Conservation (phyloP, 2,888 invertebrate species). For the Leucophora obtusa region DNA sequence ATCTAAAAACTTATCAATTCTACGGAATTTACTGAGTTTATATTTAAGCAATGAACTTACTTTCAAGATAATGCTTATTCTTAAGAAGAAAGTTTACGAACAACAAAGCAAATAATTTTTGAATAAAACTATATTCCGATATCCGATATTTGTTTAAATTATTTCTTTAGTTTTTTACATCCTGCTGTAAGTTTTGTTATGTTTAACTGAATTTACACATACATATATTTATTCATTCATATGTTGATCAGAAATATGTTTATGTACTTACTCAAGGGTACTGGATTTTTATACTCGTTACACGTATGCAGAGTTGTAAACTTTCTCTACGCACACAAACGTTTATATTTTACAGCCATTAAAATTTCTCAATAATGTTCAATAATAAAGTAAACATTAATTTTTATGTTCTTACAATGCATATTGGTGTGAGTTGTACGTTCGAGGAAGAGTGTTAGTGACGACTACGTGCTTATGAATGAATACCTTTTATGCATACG, state of each 20-base stretch:
- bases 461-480: slow-evolving; percentile 41
- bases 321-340: slow-evolving; percentile 3
- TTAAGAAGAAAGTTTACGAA: no score
- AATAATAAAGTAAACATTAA: slow-evolving; percentile 69
- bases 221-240: background rate
- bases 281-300: slow-evolving; percentile 29
- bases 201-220: background rate
- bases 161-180: no score
- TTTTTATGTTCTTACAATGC: slow-evolving; percentile 64
- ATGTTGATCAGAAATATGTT: slow-evolving; percentile 7
- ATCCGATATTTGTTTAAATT: no score
- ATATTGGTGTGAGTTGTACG: slow-evolving; percentile 10
- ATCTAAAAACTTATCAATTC: no score
- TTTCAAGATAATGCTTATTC: no score
- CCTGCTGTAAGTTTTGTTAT: background rate
- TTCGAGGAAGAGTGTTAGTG: slow-evolving; percentile 9
- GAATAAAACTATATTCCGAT: no score
- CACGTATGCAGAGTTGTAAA: slow-evolving; percentile 48
- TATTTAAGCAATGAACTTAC: no score
- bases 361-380: slow-evolving; percentile 68
- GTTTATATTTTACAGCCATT: slow-evolving; percentile 60
- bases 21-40: no score
- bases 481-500: slow-evolving; percentile 39
- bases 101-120: no score
- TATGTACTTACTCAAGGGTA: background rate